A percentile compares a stretch with the other conserved stretches of the same genome.
These are phyloP conservation scores for Polyodon spathula DNA, from an alignment of 2,113 vertebrate genomes.

Conservation along the genomic window DNA sequence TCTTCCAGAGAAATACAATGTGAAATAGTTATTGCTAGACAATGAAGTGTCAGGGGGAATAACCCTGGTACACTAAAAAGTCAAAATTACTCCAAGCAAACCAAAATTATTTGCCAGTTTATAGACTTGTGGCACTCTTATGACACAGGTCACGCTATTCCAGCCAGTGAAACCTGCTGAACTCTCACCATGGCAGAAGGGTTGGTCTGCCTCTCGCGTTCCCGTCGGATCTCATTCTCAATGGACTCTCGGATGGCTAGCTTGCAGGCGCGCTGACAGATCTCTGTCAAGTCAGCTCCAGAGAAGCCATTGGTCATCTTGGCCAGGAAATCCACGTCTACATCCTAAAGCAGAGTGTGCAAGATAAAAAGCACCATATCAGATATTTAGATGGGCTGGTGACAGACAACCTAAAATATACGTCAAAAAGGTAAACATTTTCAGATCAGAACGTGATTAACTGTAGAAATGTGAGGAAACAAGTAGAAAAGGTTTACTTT, in stretches of 20 bases:
- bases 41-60: too few species aligned
- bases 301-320: conserved; percentile 98
- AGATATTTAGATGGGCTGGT: too few species aligned
- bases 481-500: too few species aligned
- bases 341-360: conserved; percentile 63
- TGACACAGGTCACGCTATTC: not conserved
- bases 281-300: conserved; percentile 90
- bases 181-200: conserved; percentile 90
- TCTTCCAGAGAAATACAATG: too few species aligned
- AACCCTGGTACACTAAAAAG: too few species aligned
- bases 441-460: too few species aligned
- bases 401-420: too few species aligned
- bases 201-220: conserved; percentile 91
- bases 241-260: conserved; percentile 94
- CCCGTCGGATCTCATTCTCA: conserved; percentile 88
- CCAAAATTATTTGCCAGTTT: not conserved
- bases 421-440: too few species aligned
- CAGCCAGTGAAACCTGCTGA: not conserved
- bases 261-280: conserved; percentile 95
- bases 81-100: not conserved
- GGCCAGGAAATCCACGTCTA: conserved; percentile 87
- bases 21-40: too few species aligned
- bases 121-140: not conserved
- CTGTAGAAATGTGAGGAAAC: too few species aligned
- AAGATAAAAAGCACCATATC: not conserved